A percentile compares a stretch with the other conserved stretches of the same genome.
Evolutionary conservation across 2,888 invertebrate genomes (phyloP).

Genomic region (Agriopis leucophaearia): DNA sequence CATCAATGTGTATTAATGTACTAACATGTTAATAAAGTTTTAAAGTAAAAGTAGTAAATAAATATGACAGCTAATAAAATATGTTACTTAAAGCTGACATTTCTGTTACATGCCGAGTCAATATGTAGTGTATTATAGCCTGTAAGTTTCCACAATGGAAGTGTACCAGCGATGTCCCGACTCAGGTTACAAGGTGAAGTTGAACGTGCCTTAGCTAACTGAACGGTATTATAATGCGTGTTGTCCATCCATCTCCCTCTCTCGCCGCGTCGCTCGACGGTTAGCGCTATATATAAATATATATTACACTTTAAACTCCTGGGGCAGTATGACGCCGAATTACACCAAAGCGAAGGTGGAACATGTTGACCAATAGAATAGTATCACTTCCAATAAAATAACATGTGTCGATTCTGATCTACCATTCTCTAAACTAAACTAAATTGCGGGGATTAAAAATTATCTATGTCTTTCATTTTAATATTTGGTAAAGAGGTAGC

Average conservation of each 20-base stretch:
- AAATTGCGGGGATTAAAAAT: too few relatives aligned
- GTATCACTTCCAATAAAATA: too few relatives aligned
- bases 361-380: not conserved
- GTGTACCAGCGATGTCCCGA: conserved; percentile 36
- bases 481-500: too few relatives aligned
- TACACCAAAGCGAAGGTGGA: not conserved
- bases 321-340: not conserved
- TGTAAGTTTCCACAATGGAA: conserved; percentile 15
- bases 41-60: too few relatives aligned
- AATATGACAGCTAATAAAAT: too few relatives aligned
- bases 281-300: conserved; percentile 20
- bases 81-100: not conserved
- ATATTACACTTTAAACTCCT: conserved; percentile 13
- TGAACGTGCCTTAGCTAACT: conserved; percentile 77
- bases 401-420: too few relatives aligned
- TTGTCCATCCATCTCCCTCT: conserved; percentile 54
- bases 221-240: conserved; percentile 58
- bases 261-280: conserved; percentile 22
- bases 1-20: too few relatives aligned
- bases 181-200: conserved; percentile 53
- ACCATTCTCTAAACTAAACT: too few relatives aligned
- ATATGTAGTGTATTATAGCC: not conserved
- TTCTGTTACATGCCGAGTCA: not conserved
- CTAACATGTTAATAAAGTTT: too few relatives aligned
- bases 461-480: too few relatives aligned